Conservation (phyloP, 2,113 vertebrate genomes). For the Psilopsiagon aurifrons region DNA sequence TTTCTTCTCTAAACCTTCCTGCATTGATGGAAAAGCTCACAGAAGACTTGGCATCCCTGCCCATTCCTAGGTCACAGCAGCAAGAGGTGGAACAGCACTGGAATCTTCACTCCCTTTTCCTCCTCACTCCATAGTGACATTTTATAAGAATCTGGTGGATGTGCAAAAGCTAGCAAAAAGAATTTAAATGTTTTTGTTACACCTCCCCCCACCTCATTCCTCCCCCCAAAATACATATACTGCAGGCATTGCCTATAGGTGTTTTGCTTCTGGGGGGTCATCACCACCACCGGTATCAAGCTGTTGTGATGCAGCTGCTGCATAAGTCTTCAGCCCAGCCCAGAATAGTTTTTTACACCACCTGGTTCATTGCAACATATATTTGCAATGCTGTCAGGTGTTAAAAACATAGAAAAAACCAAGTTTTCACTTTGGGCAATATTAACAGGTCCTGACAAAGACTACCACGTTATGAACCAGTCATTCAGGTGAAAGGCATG, state of each 20-base stretch:
- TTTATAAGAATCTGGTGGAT: neutral
- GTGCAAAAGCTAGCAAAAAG: too few species aligned
- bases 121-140: neutral
- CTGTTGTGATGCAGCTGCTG: fast-evolving
- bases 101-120: neutral
- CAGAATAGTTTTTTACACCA: fast-evolving
- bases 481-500: neutral
- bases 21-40: fast-evolving
- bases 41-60: neutral
- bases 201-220: too few species aligned
- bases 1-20: neutral
- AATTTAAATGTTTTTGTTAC: neutral
- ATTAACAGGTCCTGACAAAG: neutral
- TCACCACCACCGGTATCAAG: too few species aligned
- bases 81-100: neutral
- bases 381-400: neutral
- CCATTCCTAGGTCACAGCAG: neutral
- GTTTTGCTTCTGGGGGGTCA: neutral
- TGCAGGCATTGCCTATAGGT: neutral
- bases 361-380: fast-evolving
- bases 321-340: neutral
- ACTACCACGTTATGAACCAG: neutral
- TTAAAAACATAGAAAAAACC: neutral
- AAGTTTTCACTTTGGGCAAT: neutral
- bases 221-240: fast-evolving